A percentile compares a stretch with the other conserved stretches of the same genome.
Conservation (phyloP, 2,113 vertebrate genomes). For the Gorsachius goisagi region DNA sequence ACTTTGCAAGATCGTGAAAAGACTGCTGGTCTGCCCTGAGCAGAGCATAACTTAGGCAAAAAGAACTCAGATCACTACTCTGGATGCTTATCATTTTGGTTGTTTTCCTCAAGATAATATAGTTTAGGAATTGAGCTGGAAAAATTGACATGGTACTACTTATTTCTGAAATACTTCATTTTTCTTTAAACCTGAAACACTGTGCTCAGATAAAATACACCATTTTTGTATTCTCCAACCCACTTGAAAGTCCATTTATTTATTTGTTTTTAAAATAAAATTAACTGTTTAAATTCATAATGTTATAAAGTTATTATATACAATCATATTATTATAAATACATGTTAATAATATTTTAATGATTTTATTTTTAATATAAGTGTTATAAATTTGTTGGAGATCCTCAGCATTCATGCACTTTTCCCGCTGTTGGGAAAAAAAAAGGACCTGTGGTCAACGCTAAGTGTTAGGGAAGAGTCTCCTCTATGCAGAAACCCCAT, state of each 20-base stretch:
- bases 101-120: neutral
- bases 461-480: neutral
- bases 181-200: neutral
- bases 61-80: neutral
- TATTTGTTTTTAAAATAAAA: neutral
- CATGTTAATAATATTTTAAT: neutral
- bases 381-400: neutral
- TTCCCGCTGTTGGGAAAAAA: neutral
- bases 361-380: neutral
- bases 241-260: neutral
- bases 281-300: neutral
- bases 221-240: neutral
- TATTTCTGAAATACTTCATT: neutral
- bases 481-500: neutral
- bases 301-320: neutral
- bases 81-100: neutral
- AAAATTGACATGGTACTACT: neutral
- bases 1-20: neutral
- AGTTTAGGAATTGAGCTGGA: neutral
- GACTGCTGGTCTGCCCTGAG: neutral
- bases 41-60: neutral
- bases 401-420: neutral
- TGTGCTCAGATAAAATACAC: neutral
- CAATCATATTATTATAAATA: neutral
- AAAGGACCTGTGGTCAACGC: neutral